phyloP scores from a whole-genome alignment of 2,797 vertebrate genomes.

The Glyptemys insculpta region DNA sequence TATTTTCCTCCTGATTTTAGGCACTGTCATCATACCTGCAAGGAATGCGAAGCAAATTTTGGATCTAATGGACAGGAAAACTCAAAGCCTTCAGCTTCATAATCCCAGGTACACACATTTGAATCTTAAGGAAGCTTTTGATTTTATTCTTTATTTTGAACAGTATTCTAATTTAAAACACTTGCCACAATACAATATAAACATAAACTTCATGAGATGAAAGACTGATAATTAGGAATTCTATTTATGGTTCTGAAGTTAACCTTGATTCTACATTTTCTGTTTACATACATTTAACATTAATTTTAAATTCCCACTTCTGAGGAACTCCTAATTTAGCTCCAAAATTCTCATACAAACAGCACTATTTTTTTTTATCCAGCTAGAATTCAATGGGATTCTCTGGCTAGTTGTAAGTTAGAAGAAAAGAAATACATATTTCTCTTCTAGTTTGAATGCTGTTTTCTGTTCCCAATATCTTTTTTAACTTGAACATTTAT shows the following conservation, averaged over 20 bases:
- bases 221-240: neutral
- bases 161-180: neutral
- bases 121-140: constrained; percentile 6
- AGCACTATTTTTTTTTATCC: neutral
- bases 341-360: neutral
- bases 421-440: neutral
- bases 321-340: neutral
- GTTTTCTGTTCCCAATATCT: neutral
- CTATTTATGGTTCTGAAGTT: neutral
- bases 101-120: constrained; percentile 26
- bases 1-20: constrained; percentile 62
- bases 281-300: neutral
- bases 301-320: neutral
- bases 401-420: neutral
- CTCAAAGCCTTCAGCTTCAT: constrained; percentile 56
- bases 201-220: neutral
- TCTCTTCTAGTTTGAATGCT: neutral
- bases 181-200: neutral
- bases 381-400: neutral
- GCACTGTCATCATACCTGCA: constrained; percentile 72
- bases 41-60: constrained; percentile 74
- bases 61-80: constrained; percentile 29
- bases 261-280: neutral
- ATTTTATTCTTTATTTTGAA: neutral
- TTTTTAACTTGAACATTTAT: neutral